These are phyloP conservation scores for Palythoa grandis DNA, from an alignment of 92 coral and sea anemone genomes.

Conservation along the genomic window DNA sequence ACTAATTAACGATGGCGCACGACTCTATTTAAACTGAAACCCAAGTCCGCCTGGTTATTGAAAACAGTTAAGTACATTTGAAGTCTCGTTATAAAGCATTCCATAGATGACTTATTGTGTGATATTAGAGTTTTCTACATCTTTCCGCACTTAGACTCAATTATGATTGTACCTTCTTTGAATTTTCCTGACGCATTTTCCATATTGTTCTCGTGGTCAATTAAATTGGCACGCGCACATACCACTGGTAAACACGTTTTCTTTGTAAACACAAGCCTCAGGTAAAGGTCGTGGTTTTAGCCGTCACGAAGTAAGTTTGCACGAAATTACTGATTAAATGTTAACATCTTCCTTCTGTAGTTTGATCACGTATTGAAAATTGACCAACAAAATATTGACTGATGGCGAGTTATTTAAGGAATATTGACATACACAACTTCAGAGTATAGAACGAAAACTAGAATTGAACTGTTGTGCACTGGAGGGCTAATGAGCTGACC, in stretches of 20 bases:
- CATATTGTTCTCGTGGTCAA: not conserved
- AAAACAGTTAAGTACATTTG: not conserved
- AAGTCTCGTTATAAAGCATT: not conserved
- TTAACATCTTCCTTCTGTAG: not conserved
- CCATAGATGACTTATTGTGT: not conserved
- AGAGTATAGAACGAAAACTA: not conserved
- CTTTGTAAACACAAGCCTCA: not conserved
- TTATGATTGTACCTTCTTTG: slow-evolving; percentile 5
- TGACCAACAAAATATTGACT: not conserved
- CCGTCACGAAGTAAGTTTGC: not conserved
- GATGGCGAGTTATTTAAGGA: not conserved
- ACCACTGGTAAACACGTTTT: not conserved
- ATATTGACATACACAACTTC: not conserved
- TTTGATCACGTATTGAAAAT: not conserved
- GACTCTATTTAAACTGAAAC: not conserved
- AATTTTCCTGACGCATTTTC: not conserved
- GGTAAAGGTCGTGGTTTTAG: not conserved
- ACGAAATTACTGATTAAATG: not conserved
- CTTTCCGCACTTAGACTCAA: slow-evolving; percentile 7
- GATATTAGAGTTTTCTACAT: not conserved
- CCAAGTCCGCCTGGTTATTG: not conserved
- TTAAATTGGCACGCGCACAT: not conserved
- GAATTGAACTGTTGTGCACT: not conserved
- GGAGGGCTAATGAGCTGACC: not conserved
- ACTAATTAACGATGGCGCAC: not conserved